Conservation (phyloP, 2,113 vertebrate genomes). For the Hyperopisus bebe region DNA sequence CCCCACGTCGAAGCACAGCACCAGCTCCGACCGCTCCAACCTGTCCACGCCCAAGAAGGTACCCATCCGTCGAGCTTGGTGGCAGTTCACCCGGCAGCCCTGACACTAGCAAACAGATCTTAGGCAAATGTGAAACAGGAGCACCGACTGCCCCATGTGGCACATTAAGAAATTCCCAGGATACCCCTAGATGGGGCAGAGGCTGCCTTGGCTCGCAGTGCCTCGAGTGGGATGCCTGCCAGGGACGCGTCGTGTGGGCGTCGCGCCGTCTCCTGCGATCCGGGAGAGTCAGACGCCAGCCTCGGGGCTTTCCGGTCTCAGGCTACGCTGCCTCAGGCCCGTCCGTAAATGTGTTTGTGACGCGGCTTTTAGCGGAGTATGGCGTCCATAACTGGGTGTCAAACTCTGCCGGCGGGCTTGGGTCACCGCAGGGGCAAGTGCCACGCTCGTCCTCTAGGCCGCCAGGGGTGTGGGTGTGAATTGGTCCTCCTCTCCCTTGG, state of each 20-base stretch:
- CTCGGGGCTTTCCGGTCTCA: not conserved
- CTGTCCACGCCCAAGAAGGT: conserved; percentile 91
- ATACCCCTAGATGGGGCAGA: not conserved
- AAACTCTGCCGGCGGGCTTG: not conserved
- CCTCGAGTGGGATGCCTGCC: not conserved
- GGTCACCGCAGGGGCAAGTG: not conserved
- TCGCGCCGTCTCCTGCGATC: not conserved
- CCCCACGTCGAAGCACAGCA: conserved; percentile 85
- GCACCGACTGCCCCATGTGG: not conserved
- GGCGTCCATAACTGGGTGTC: not conserved
- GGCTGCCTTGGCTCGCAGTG: not conserved
- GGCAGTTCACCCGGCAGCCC: not conserved
- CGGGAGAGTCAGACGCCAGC: not conserved
- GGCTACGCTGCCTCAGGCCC: not conserved
- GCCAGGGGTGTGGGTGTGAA: not conserved
- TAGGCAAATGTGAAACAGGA: not conserved
- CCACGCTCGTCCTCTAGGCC: not conserved
- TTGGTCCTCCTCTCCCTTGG: not conserved
- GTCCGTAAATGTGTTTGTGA: not conserved
- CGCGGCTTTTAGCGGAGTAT: not conserved
- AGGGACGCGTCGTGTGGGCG: not conserved
- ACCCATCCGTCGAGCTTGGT: not conserved
- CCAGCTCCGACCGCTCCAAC: conserved; percentile 77
- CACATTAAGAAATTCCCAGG: not conserved
- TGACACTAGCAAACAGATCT: not conserved